Evolutionary conservation across 2,888 invertebrate species (phyloP).

Genomic region (Pammene aurita): DNA sequence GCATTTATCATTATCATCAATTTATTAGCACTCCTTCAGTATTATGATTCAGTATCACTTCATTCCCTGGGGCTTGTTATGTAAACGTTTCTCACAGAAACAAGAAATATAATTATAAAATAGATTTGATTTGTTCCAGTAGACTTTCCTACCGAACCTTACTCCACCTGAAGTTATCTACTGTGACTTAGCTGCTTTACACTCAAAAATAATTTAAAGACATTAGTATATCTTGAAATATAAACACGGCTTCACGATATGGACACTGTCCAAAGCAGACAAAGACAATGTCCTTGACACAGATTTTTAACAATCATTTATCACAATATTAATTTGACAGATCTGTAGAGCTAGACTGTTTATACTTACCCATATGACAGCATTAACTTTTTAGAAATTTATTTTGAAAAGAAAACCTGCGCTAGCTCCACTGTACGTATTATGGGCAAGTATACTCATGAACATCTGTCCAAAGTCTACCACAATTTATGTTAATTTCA

Average conservation of each 20-base stretch:
- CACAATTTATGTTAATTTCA: constrained; percentile 79
- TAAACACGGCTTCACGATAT: constrained; percentile 63
- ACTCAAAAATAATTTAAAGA: constrained; percentile 44
- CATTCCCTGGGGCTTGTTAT: constrained; percentile 32
- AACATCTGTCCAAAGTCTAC: constrained; percentile 74
- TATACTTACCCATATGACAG: constrained; percentile 65
- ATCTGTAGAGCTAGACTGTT: constrained; percentile 73
- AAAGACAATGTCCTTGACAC: constrained; percentile 68
- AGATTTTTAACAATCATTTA: constrained; percentile 53
- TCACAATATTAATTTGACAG: constrained; percentile 46
- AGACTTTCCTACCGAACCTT: constrained; percentile 50
- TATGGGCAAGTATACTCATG: constrained; percentile 61
- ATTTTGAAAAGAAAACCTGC: constrained; percentile 61
- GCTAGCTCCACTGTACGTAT: constrained; percentile 71
- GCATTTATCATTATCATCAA: background rate
- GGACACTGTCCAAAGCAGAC: constrained; percentile 72
- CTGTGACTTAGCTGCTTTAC: constrained; percentile 63
- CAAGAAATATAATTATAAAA: constrained; percentile 57
- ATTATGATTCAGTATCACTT: background rate
- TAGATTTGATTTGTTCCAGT: constrained; percentile 52
- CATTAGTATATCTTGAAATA: constrained; percentile 36
- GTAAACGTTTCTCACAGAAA: constrained; percentile 47
- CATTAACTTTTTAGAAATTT: constrained; percentile 47
- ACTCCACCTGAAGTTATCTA: constrained; percentile 39
- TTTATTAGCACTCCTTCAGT: constrained; percentile 9